These are phyloP conservation scores for Rhogogaster chlorosoma DNA, from an alignment of 2,888 invertebrate genomes.

Conservation along the genomic window DNA sequence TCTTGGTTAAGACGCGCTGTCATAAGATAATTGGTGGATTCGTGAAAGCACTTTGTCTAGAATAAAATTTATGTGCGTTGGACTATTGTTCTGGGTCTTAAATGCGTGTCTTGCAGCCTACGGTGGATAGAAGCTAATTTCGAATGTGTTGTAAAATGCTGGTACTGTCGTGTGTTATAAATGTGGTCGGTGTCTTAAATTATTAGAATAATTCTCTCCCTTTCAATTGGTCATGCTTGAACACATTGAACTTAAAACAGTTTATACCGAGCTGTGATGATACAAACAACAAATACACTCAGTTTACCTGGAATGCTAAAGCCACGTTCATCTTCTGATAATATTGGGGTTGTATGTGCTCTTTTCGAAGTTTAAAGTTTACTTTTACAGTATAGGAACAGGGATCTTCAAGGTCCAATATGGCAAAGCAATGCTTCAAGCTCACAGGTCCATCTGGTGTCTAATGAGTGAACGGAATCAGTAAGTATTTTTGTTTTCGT, in stretches of 20 bases:
- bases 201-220: too few relatives aligned
- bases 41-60: too few relatives aligned
- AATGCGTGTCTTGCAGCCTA: too few relatives aligned
- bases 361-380: neutral
- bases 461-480: too few relatives aligned
- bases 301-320: neutral
- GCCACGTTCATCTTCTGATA: neutral
- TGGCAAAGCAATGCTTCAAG: neutral
- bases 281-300: neutral
- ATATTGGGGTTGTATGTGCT: neutral
- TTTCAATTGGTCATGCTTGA: too few relatives aligned
- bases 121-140: too few relatives aligned
- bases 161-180: too few relatives aligned
- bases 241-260: neutral
- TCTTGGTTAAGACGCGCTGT: constrained; percentile 26
- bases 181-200: too few relatives aligned
- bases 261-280: too few relatives aligned
- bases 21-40: constrained; percentile 53
- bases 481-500: neutral
- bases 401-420: neutral
- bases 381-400: neutral
- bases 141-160: too few relatives aligned
- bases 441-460: neutral
- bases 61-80: too few relatives aligned
- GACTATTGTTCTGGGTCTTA: too few relatives aligned